Evolutionary conservation across 2,113 vertebrate species (phyloP), one percentile per base, ranked within the genome.

Genomic region (Heterocephalus glaber): DNA sequence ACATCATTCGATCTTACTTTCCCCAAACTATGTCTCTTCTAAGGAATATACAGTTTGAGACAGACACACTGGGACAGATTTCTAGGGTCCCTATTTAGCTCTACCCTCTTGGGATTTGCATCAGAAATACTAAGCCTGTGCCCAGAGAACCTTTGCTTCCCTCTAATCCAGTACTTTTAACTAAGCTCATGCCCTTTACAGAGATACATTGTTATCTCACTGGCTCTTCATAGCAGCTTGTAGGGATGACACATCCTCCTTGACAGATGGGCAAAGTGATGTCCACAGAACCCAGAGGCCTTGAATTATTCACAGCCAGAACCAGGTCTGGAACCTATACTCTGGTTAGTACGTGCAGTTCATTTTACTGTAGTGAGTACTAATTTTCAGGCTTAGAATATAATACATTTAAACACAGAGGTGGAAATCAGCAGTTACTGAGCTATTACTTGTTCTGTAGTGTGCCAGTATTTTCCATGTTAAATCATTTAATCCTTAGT

Each of bases 101-200:
- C 66, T 92, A 83, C 61, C n/a, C 65, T 68, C 86, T n/a, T 68
- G 14, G 85, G 79, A 89, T 93, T 90, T 89, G 47, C 49, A 94
- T 80, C 56, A 66, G 30, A 95, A 96, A 49, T 86, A 92, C 41
- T 85, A 49, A 93, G 14, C 77, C 47, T 56, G 6, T 70, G 44
- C 65, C 92, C 74, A 19, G 5, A 89, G 10, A 26, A 93, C 30
- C 28, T n/a, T 1, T 70, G 47, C 30, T 93, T 95, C 41, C 44
- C 44, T 86, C 44, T 66, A 89, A 95, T 38, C 22, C 41, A 97
- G 74, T 94, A 95, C 54, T 95, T 54, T 90, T 89, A 95, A 94
- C 8, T 60, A n/a, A 17, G 66, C 44, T 84, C 30, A 35, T 76
- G 89, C 58, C n/a, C 24, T 89, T 93, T 61, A 61, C 26, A 72